Base-by-base conservation (phyloP, 2,888 invertebrate species). In the Eupithecia subfuscata region DNA sequence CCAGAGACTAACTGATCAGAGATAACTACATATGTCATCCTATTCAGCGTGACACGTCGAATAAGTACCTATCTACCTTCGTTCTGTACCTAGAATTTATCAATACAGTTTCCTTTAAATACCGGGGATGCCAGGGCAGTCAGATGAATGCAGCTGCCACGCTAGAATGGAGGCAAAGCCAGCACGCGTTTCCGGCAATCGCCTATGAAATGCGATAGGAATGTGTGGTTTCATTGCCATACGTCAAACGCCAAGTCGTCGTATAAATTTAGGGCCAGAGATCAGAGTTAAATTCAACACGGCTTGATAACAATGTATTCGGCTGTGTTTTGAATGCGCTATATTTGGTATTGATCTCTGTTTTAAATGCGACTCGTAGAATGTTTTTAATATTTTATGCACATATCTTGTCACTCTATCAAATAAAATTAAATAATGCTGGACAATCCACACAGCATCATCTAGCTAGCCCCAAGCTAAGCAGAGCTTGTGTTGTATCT, bases 131-230 rank as follows among this genome's bases (percentile, higher is more conserved):
- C 64, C 67, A 40, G 34, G 40, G n/a, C 14, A 22, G 12, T 12
- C 0, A 67, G 37, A 67, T 40, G 60, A 67, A 73, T 73, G 64
- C 73, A 73, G 73, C 60, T 75, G 75, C 63, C 72, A 37, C 48
- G 65, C 40, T 48, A 67, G 63, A 40, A 70, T 68, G 63, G 60
- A 72, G 67, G 77, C 63, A 65, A 43, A 67, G 65, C 60, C 48
- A 74, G 71, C 78, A 71, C 75, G 69, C 76, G 52, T 70, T 75
- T 78, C 78, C 78, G 78, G 71, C 76, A 71, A 11, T 65, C 12
- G 67, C 71, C 45, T 71, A 45, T 22, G 73, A 77, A 77, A 76
- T 67, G 60, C 73, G 34, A 71, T 63, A 52, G 73, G 65, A 75
- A 76, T 64, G 64, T 18, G 34, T 18, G 64, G 1, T 64, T 64